Conservation (phyloP, 1,140 invertebrate genomes). For the Calephelis nemesis region DNA sequence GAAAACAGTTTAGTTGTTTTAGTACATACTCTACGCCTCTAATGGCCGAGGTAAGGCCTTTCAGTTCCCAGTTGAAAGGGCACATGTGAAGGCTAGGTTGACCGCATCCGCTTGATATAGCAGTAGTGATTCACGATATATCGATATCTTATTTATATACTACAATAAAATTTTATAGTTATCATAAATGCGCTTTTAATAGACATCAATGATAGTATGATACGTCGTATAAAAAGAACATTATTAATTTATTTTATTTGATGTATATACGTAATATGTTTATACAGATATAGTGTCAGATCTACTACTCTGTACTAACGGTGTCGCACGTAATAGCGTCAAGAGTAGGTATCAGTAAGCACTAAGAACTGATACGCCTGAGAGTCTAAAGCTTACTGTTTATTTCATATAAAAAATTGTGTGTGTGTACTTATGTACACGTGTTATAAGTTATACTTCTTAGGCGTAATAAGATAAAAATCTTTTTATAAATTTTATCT, state of each 20-base stretch:
- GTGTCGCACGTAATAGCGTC: too few species aligned
- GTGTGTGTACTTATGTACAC: too few species aligned
- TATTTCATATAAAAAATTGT: too few species aligned
- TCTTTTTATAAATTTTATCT: too few species aligned
- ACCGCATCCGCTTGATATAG: slow-evolving; percentile 46
- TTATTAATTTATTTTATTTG: not conserved
- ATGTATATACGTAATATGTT: too few species aligned
- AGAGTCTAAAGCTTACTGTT: too few species aligned
- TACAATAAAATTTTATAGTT: slow-evolving; percentile 13
- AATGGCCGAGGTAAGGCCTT: slow-evolving; percentile 9
- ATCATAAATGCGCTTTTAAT: not conserved
- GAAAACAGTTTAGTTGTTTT: slow-evolving; percentile 15
- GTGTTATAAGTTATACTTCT: too few species aligned
- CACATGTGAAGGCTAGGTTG: slow-evolving; percentile 49
- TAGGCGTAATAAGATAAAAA: too few species aligned
- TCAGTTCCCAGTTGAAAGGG: slow-evolving; percentile 40
- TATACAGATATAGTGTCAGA: too few species aligned
- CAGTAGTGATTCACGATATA: slow-evolving; percentile 33
- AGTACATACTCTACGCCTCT: slow-evolving; percentile 20
- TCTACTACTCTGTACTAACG: too few species aligned
- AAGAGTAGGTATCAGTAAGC: too few species aligned
- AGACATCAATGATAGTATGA: not conserved
- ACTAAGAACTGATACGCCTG: too few species aligned
- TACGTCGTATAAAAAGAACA: not conserved
- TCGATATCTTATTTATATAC: slow-evolving; percentile 21